phyloP scores from a whole-genome alignment of 2,113 vertebrate species.

The Vombatus ursinus region DNA sequence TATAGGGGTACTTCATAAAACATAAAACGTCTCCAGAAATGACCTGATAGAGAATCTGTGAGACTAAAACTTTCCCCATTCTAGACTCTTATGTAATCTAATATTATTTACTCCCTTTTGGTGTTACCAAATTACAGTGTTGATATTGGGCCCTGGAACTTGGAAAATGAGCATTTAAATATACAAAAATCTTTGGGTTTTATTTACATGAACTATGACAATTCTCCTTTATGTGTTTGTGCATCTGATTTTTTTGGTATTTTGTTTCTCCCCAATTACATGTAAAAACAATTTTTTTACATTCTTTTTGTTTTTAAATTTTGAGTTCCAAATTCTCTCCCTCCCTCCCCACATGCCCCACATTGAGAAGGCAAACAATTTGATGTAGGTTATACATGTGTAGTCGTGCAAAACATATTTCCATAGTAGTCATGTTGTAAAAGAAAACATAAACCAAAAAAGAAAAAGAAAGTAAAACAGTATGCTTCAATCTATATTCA shows the following conservation, averaged over 20 bases:
- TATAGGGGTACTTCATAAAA: background rate
- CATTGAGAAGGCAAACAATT: no score
- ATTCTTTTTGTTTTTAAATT: no score
- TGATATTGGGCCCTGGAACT: background rate
- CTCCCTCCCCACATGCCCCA: no score
- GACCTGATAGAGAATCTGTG: background rate
- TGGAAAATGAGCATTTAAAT: background rate
- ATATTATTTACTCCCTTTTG: background rate
- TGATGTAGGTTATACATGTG: no score
- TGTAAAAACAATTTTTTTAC: no score
- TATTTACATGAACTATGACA: background rate
- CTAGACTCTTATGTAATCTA: background rate
- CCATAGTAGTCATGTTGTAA: no score
- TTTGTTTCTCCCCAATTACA: no score
- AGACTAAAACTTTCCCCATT: background rate
- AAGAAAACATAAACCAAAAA: no score
- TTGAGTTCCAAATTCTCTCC: no score
- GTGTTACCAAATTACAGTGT: background rate
- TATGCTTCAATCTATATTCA: no score
- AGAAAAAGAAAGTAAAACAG: no score
- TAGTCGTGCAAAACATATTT: no score
- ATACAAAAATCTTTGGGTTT: background rate
- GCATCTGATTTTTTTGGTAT: background rate
- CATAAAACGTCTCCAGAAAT: background rate
- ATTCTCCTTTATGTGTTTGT: background rate